Conservation (phyloP, 1,140 invertebrate species). For the Drosophila azteca region DNA sequence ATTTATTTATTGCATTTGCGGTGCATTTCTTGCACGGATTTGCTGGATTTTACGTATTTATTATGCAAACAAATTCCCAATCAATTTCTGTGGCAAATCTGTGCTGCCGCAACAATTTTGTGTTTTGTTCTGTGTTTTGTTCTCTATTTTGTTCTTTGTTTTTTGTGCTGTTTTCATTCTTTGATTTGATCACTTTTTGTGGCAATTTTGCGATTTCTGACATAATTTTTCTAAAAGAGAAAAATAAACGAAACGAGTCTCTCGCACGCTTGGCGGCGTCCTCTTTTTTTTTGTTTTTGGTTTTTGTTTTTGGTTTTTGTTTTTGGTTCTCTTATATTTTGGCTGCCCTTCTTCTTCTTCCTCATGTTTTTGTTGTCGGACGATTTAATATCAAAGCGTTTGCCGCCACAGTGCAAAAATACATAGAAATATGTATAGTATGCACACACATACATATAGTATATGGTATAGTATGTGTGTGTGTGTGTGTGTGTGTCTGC, state of each 20-base stretch:
- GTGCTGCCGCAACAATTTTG: conserved; percentile 13
- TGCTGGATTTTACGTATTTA: background rate
- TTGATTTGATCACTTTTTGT: conserved; percentile 2
- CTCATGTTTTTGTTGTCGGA: conserved; percentile 46
- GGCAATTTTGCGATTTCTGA: conserved; percentile 32
- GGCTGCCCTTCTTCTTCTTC: conserved; percentile 36
- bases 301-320: conserved; percentile 1
- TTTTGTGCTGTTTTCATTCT: conserved; percentile 19
- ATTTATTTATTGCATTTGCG: too few relatives aligned
- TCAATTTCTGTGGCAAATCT: too few relatives aligned
- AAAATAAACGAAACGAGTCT: conserved; percentile 54
- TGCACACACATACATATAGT: conserved; percentile 40
- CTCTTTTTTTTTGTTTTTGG: conserved; percentile 49
- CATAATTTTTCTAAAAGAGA: conserved; percentile 62
- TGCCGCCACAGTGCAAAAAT: conserved; percentile 59
- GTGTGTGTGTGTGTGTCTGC: conserved; percentile 19
- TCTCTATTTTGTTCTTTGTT: conserved; percentile 22
- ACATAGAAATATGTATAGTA: conserved; percentile 43
- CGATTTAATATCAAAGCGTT: conserved; percentile 76
- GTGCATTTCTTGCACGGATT: too few relatives aligned
- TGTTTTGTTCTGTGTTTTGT: conserved; percentile 2
- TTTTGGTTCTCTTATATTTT: conserved; percentile 28
- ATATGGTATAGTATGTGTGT: conserved; percentile 32
- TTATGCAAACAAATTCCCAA: too few relatives aligned
- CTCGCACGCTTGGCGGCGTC: conserved; percentile 60